Conservation (phyloP, 1,140 invertebrate genomes). For the Elymnias hypermnestra region DNA sequence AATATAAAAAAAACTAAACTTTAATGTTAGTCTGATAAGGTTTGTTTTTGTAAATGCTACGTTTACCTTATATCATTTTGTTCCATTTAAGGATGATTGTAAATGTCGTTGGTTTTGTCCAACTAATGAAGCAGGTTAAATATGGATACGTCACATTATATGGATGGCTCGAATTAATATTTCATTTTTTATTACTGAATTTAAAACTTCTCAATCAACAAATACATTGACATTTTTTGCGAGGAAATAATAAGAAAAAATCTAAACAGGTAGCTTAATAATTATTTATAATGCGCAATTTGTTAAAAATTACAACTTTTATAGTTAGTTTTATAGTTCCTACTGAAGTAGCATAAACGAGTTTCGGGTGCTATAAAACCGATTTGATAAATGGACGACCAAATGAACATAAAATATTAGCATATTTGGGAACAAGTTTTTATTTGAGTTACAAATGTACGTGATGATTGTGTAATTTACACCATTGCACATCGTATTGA, state of each 20-base stretch:
- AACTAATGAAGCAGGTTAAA: constrained; percentile 51
- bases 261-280: constrained; percentile 10
- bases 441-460: too few species aligned
- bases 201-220: constrained; percentile 15
- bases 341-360: constrained; percentile 7
- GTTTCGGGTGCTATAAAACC: constrained; percentile 1
- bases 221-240: constrained; percentile 19
- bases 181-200: constrained; percentile 16
- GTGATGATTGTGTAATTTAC: too few species aligned
- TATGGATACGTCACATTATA: constrained; percentile 38
- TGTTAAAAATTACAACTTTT: constrained; percentile 5
- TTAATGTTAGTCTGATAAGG: neutral
- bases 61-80: constrained; percentile 20
- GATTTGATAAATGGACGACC: constrained; percentile 1
- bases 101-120: constrained; percentile 66
- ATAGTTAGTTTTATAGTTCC: neutral
- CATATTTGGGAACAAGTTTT: too few species aligned
- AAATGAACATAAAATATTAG: constrained; percentile 6
- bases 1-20: constrained; percentile 4
- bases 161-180: constrained; percentile 26
- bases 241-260: constrained; percentile 6
- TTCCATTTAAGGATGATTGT: constrained; percentile 25
- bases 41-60: constrained; percentile 22
- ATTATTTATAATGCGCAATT: constrained; percentile 18
- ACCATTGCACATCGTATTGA: too few species aligned